Evolutionary conservation across 92 coral and sea anemone species (phyloP).

Genomic region (Siderastrea siderea): DNA sequence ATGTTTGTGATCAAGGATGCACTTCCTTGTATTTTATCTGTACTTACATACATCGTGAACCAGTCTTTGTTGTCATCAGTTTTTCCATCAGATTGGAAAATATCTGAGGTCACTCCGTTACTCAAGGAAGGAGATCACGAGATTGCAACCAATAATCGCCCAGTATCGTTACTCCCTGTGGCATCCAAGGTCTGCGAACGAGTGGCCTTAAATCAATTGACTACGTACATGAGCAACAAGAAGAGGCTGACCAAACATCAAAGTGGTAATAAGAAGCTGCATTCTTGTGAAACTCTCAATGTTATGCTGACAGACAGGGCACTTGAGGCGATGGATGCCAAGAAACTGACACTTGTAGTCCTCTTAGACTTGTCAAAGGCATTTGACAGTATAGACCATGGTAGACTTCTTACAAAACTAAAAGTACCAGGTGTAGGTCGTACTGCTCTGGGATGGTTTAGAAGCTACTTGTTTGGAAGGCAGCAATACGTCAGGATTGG

Average conservation of each 20-base stretch:
- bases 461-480: neutral
- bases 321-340: constrained; percentile 55
- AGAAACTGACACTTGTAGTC: constrained; percentile 33
- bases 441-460: no score
- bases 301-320: constrained; percentile 26
- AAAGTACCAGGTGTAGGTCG: constrained; percentile 22
- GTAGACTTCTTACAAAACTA: constrained; percentile 15
- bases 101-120: constrained; percentile 48
- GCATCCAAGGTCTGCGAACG: constrained; percentile 68
- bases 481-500: constrained; percentile 23
- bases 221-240: constrained; percentile 7
- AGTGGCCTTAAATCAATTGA: constrained; percentile 56
- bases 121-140: no score
- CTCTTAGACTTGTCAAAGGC: no score
- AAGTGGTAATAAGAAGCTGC: constrained; percentile 66
- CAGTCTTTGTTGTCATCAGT: constrained; percentile 39
- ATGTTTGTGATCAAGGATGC: no score
- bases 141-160: constrained; percentile 42
- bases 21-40: constrained; percentile 26
- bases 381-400: constrained; percentile 51
- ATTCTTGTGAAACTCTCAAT: constrained; percentile 47
- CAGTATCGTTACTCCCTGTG: no score
- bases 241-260: constrained; percentile 53
- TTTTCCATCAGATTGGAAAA: constrained; percentile 50
- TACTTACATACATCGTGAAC: no score